Evolutionary conservation across 1,140 invertebrate genomes (phyloP), one percentile per base, ranked within the genome.

Genomic region (Saccostrea echinata): DNA sequence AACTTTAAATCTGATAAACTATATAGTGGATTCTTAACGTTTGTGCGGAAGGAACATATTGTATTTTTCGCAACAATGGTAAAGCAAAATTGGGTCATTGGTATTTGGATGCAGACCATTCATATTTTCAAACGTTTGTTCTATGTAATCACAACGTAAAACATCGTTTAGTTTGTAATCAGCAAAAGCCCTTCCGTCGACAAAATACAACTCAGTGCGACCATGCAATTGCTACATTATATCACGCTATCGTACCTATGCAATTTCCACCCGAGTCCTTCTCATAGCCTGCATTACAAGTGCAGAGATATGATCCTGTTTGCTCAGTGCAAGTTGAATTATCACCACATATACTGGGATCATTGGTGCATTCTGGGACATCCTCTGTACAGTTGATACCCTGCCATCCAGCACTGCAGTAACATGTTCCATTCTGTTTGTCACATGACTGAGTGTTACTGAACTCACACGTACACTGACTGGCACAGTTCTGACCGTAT

Each of bases 401-500:
- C 9, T 76, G 27, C 87, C 87, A 88, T 13, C 87, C 87, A 27
- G 84, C 24, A 30, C 51, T 88, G 43, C 87, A 88, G 68, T 57
- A n/a, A 82, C 87, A 88, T 0, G 83, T 85, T n/a, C 87, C 87
- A 57, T 81, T 64, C 24, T 81, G 18, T 71, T 88, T 85, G 33
- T 85, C 71, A 88, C 87, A 88, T 57, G 52, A 43, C 71, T 71
- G 84, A n/a, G 61, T 35, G 18, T 81, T 61, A 21, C 30, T 80
- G 81, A 84, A 85, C 6, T 88, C 88, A 87, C 92, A 92, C 33
- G 85, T 27, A 88, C 92, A 92, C 3, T 24, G 51, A 35, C 88
- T 90, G 11, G 57, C 84, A 88, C 92, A 92, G 71, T 89, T 89
- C 30, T n/a, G 30, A 12, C 92, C 92, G 55, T 85, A 92, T 9